Percentiles rank a stretch among this genome's conserved stretches.
Evolutionary conservation across 1,140 invertebrate species (phyloP).

Genomic region (Heliconius himera): DNA sequence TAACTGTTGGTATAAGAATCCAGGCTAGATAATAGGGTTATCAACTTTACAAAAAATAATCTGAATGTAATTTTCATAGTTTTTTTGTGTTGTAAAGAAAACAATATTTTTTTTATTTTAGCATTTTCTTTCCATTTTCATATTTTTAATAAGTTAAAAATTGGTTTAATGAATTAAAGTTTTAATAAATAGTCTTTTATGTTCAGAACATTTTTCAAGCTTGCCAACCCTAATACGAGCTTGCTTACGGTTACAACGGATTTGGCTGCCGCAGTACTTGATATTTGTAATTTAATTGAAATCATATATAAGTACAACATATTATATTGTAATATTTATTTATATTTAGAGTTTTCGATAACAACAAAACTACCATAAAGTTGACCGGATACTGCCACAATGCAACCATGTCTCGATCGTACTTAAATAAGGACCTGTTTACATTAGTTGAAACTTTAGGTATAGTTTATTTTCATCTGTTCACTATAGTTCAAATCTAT

Average conservation of each 20-base stretch:
- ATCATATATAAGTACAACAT: slow-evolving; percentile 68
- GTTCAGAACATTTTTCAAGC: not conserved
- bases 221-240: not conserved
- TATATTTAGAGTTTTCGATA: slow-evolving; percentile 25
- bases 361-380: slow-evolving; percentile 25
- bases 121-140: not conserved
- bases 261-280: slow-evolving; percentile 44
- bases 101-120: not conserved
- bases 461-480: slow-evolving; percentile 25
- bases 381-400: slow-evolving; percentile 38
- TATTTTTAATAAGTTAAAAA: not conserved
- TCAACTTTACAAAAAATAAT: not conserved
- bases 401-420: slow-evolving; percentile 20
- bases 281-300: slow-evolving; percentile 68
- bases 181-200: not conserved
- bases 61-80: not conserved
- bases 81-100: not conserved
- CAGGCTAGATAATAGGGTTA: not conserved
- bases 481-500: slow-evolving; percentile 26
- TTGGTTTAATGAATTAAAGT: not conserved
- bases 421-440: slow-evolving; percentile 25
- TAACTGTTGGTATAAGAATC: not conserved
- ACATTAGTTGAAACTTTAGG: slow-evolving; percentile 27
- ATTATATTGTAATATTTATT: slow-evolving; percentile 44
- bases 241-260: slow-evolving; percentile 22